These are phyloP conservation scores for Etheostoma perlongum DNA, from an alignment of 2,797 vertebrate species.

Conservation along the genomic window DNA sequence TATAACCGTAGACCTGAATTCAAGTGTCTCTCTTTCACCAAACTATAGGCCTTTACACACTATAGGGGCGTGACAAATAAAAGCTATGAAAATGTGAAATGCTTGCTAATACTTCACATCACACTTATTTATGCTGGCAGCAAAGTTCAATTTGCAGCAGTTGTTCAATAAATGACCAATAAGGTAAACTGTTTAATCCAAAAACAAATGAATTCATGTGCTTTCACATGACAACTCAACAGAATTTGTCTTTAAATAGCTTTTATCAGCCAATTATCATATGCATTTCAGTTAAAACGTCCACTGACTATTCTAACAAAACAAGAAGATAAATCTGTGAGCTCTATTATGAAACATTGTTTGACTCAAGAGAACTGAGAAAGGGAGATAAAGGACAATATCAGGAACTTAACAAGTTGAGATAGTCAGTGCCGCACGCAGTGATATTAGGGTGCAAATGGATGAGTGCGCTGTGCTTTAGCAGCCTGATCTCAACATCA, in stretches of 20 bases:
- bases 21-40: too few species aligned
- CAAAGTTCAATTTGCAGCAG: too few species aligned
- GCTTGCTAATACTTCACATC: not conserved
- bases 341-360: constrained; percentile 5
- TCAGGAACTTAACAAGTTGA: constrained; percentile 13
- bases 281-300: not conserved
- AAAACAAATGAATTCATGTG: not conserved
- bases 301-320: not conserved
- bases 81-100: not conserved
- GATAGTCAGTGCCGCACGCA: constrained; percentile 35
- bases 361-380: constrained; percentile 7
- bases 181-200: not conserved
- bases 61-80: not conserved
- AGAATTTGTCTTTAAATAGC: constrained; percentile 2
- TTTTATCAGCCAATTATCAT: constrained; percentile 13
- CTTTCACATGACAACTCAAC: not conserved
- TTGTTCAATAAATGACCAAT: not conserved
- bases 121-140: too few species aligned
- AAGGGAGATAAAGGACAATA: constrained; percentile 11
- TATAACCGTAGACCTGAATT: too few species aligned
- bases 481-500: constrained; percentile 50
- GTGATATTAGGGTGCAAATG: constrained; percentile 34
- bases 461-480: constrained; percentile 33
- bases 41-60: not conserved
- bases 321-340: constrained; percentile 1